Conservation (phyloP, 2,113 vertebrate species). For the Menura novaehollandiae region DNA sequence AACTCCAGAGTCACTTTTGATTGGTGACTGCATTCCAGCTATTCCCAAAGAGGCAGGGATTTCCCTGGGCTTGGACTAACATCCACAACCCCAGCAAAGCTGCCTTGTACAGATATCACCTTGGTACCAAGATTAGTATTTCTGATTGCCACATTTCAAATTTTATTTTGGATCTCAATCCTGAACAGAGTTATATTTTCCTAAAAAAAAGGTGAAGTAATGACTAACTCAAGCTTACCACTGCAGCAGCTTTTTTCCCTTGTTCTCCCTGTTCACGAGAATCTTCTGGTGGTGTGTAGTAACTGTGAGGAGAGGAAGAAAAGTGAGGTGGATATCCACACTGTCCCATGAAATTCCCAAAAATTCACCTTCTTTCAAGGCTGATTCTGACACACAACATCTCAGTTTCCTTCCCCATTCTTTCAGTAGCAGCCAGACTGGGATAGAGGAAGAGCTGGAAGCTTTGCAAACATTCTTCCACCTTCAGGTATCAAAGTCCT, state of each 20-base stretch:
- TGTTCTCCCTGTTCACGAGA: neutral
- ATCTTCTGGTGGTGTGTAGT: neutral
- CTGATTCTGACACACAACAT: neutral
- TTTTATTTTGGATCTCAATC: neutral
- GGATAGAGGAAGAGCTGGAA: neutral
- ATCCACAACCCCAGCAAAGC: neutral
- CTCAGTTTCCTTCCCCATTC: neutral
- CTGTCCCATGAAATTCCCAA: neutral
- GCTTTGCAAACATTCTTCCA: neutral
- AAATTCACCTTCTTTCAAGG: neutral
- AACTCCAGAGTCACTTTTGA: neutral
- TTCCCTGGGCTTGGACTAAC: neutral
- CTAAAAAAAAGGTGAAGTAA: neutral
- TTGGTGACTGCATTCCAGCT: neutral
- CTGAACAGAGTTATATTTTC: neutral
- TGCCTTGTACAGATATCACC: neutral
- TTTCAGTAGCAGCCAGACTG: neutral
- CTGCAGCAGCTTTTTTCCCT: neutral
- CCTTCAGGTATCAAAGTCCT: neutral
- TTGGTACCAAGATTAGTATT: neutral
- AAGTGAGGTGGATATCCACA: neutral
- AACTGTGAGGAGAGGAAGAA: neutral
- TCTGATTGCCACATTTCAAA: neutral
- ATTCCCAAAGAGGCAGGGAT: neutral
- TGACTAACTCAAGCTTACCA: constrained; percentile 25